Conservation (phyloP, 2,113 vertebrate genomes). For the Thalassoma bifasciatum region DNA sequence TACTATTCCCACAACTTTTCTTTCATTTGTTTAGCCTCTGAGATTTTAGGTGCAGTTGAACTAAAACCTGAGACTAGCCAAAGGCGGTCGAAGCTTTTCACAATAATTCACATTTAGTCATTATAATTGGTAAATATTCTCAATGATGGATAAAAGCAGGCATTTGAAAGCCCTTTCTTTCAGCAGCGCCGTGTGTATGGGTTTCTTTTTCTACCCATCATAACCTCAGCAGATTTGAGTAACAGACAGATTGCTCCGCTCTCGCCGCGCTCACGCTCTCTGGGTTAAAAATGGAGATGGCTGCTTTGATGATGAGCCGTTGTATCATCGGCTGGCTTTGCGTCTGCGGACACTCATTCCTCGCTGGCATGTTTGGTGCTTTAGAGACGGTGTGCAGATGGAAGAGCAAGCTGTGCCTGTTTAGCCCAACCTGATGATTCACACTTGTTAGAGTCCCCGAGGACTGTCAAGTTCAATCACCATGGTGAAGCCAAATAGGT, state of each 20-base stretch:
- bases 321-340: conserved; percentile 26
- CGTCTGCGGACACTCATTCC: conserved; percentile 43
- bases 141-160: not conserved
- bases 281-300: conserved; percentile 29
- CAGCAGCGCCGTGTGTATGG: not conserved
- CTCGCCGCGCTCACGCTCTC: not conserved
- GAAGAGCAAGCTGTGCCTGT: conserved; percentile 68
- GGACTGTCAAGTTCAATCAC: conserved; percentile 61
- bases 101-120: not conserved
- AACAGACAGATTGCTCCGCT: not conserved
- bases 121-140: not conserved
- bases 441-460: conserved; percentile 56
- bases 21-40: no score
- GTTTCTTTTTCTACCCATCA: conserved; percentile 7
- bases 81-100: not conserved
- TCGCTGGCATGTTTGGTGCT: conserved; percentile 37
- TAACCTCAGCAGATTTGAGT: conserved; percentile 13
- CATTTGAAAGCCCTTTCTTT: conserved; percentile 2
- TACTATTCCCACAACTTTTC: no score
- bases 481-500: conserved; percentile 55
- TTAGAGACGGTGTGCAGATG: conserved; percentile 65
- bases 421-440: conserved; percentile 75
- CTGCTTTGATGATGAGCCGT: conserved; percentile 43
- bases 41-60: no score
- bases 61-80: no score